phyloP scores from a whole-genome alignment of 2,888 invertebrate species.

The Byasa hedistus region DNA sequence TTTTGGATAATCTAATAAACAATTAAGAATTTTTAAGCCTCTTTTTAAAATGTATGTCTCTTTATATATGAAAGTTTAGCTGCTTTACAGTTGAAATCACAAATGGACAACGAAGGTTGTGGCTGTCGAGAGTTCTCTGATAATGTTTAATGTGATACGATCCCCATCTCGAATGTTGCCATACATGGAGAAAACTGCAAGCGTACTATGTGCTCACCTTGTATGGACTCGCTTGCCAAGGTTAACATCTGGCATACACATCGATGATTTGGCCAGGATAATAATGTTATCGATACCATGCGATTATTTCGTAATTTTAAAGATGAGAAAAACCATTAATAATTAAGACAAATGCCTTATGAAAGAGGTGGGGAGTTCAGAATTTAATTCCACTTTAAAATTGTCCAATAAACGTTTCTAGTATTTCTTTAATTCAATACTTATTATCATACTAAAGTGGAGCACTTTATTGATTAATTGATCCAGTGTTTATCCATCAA shows the following conservation, averaged over 20 bases:
- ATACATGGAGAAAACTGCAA: slow-evolving; percentile 29
- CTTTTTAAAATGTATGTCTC: no score
- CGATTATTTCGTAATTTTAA: slow-evolving; percentile 1
- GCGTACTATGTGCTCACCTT: slow-evolving; percentile 28
- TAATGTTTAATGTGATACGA: slow-evolving; percentile 12
- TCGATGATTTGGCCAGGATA: slow-evolving; percentile 8
- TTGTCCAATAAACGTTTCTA: no score
- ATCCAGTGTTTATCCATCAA: no score
- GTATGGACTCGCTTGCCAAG: slow-evolving; percentile 26
- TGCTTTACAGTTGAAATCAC: background rate
- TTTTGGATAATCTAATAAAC: no score
- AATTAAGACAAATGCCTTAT: no score
- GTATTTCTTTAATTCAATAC: no score
- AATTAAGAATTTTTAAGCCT: no score
- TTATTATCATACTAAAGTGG: no score
- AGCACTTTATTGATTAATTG: no score
- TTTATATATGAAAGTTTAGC: no score
- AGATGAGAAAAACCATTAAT: background rate
- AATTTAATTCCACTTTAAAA: no score
- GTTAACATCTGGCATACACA: slow-evolving; percentile 24
- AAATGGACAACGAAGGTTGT: slow-evolving; percentile 12
- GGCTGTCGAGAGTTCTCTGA: slow-evolving; percentile 10
- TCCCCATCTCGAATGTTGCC: slow-evolving; percentile 20
- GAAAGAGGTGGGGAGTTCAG: no score
- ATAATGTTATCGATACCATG: background rate